These are phyloP conservation scores for Pantelozetes paolii DNA, from an alignment of 2,888 invertebrate species.

Conservation along the genomic window DNA sequence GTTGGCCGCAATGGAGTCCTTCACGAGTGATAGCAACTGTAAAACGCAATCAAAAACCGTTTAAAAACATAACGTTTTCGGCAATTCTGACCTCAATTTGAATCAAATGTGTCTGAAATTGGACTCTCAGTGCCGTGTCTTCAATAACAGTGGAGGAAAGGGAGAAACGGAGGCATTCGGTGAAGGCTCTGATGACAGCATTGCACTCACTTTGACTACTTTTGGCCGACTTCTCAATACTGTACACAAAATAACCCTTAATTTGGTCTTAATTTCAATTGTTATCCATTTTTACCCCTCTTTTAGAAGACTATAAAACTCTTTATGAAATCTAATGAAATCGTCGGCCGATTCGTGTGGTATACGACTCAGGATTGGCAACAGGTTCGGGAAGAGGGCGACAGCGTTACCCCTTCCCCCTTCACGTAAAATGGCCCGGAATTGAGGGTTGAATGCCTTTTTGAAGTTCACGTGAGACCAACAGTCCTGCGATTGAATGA, in stretches of 20 bases:
- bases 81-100: background rate
- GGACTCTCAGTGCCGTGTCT: background rate
- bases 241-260: background rate
- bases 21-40: conserved; percentile 16
- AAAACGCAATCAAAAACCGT: background rate
- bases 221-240: conserved; percentile 54
- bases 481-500: conserved; percentile 64
- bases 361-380: conserved; percentile 70
- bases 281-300: conserved; percentile 59
- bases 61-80: background rate
- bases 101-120: conserved; percentile 14
- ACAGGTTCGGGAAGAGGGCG: conserved; percentile 66
- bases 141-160: conserved; percentile 51
- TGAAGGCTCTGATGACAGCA: conserved; percentile 64
- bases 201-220: conserved; percentile 61
- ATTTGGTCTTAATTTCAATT: background rate
- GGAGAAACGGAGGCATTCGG: conserved; percentile 69
- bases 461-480: conserved; percentile 66
- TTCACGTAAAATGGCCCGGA: conserved; percentile 63
- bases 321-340: conserved; percentile 60
- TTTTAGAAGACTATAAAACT: conserved; percentile 67
- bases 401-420: conserved; percentile 74
- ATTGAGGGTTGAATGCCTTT: conserved; percentile 67
- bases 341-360: conserved; percentile 56
- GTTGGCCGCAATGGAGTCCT: background rate